Evolutionary conservation across 1,140 invertebrate genomes (phyloP), one percentile per base, ranked within the genome.

Genomic region (Nomia melanderi): DNA sequence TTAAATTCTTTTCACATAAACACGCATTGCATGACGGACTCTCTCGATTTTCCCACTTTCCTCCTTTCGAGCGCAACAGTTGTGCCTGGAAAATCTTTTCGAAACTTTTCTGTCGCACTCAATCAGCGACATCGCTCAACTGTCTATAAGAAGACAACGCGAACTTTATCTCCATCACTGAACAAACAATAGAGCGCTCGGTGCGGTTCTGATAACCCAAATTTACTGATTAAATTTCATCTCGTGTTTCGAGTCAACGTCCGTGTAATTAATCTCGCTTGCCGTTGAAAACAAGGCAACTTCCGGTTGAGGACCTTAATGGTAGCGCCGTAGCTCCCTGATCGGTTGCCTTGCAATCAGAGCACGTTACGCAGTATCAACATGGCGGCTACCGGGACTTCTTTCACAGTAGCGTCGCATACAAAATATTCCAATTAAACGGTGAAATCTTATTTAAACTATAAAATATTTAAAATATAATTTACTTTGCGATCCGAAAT

Each of bases 191-290:
- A 44, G 12, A 14, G 41, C 41, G 36, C 36, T 7, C 36, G 36
- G 1, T 33, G 25, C 5, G 11, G 29, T 29, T 39, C 23, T 17
- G 62, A 64, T 41, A 64, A 20, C 7, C 23, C 12, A 7, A n/a
- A n/a, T n/a, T n/a, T n/a, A n/a, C n/a, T n/a, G 23, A 39, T 23
- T 27, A 33, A 59, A 50, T 33, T 62, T 23, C 33, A 17, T 6
- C 14, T 62, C 11, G 20, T 54, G 39, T 53, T 63, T 36, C 29
- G 14, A 3, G 11, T 20, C 17, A 39, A 14, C 25, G n/a, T 39
- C 12, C 36, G 20, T 27, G 25, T 65, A 65, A 65, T 65, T 65
- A 54, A 74, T 73, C 33, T 59, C 14, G 9, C 1, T 14, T 39
- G 29, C 9, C 59, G 31, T 20, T 62, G 17, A 29, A 17, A 20